phyloP scores from a whole-genome alignment of 2,888 invertebrate genomes.

The Metalampra italica region DNA sequence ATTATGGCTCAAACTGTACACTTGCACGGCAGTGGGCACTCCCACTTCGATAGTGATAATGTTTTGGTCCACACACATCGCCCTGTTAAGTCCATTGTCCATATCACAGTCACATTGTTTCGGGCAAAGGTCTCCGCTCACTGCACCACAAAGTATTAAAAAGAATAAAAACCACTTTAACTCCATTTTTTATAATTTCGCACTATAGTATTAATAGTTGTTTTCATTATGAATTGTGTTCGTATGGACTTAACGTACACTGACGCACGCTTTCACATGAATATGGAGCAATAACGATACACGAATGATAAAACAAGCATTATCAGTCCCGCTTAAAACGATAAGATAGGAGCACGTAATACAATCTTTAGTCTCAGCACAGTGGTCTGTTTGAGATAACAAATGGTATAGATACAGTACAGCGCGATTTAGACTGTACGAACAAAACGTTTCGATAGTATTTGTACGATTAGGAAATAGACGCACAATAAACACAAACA shows the following conservation, averaged over 20 bases:
- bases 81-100: slow-evolving; percentile 67
- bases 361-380: slow-evolving; percentile 22
- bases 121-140: slow-evolving; percentile 57
- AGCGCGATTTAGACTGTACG: not conserved
- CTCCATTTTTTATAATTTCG: slow-evolving; percentile 44
- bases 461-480: not conserved
- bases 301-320: slow-evolving; percentile 47
- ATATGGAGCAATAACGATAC: slow-evolving; percentile 54
- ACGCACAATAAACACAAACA: not conserved
- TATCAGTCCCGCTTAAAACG: slow-evolving; percentile 38
- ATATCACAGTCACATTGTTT: slow-evolving; percentile 76
- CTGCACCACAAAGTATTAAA: slow-evolving; percentile 19
- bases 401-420: not conserved
- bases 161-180: slow-evolving; percentile 31
- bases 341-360: slow-evolving; percentile 48
- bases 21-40: slow-evolving; percentile 77
- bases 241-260: slow-evolving; percentile 25
- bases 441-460: too few relatives aligned
- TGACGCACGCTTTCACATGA: slow-evolving; percentile 41
- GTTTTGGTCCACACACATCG: slow-evolving; percentile 76
- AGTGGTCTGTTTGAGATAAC: not conserved
- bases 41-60: slow-evolving; percentile 79
- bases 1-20: slow-evolving; percentile 80
- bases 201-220: slow-evolving; percentile 20
- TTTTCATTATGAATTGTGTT: slow-evolving; percentile 46